phyloP scores from a whole-genome alignment of 2,797 vertebrate species.

The Neosalanx taihuensis region DNA sequence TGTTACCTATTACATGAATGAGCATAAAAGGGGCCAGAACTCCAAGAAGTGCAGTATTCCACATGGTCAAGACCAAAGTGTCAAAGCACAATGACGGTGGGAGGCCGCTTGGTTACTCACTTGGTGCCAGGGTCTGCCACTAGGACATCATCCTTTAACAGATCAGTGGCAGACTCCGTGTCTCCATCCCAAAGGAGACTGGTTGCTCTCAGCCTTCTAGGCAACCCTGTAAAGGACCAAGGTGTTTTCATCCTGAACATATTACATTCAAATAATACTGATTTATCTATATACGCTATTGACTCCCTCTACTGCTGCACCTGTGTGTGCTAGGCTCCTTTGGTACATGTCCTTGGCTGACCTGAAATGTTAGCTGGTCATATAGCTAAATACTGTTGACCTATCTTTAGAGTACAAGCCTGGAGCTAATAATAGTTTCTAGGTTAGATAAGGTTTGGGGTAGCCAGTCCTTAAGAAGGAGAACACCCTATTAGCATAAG shows the following conservation, averaged over 20 bases:
- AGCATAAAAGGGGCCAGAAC: background rate
- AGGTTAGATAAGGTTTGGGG: conserved; percentile 22
- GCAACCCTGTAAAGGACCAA: conserved; percentile 73
- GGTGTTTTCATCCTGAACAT: background rate
- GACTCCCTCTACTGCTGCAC: conserved; percentile 23
- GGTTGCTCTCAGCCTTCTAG: conserved; percentile 83
- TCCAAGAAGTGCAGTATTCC: background rate
- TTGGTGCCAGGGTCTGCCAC: conserved; percentile 89
- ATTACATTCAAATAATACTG: no score
- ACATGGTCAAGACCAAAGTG: background rate
- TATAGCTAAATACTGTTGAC: conserved; percentile 47
- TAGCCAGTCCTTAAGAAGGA: conserved; percentile 4
- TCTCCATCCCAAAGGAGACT: conserved; percentile 85
- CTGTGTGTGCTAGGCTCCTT: no score
- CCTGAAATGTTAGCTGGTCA: conserved; percentile 16
- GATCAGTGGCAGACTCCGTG: conserved; percentile 76
- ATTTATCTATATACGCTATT: background rate
- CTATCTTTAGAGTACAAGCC: conserved; percentile 37
- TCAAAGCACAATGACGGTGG: background rate
- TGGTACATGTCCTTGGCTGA: background rate
- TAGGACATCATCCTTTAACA: conserved; percentile 87
- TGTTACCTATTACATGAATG: background rate
- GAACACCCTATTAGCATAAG: background rate
- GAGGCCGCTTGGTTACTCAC: conserved; percentile 61
- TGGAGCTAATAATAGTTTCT: conserved; percentile 34